phyloP scores from a whole-genome alignment of 2,888 invertebrate genomes.

The Yponomeuta evonymella region DNA sequence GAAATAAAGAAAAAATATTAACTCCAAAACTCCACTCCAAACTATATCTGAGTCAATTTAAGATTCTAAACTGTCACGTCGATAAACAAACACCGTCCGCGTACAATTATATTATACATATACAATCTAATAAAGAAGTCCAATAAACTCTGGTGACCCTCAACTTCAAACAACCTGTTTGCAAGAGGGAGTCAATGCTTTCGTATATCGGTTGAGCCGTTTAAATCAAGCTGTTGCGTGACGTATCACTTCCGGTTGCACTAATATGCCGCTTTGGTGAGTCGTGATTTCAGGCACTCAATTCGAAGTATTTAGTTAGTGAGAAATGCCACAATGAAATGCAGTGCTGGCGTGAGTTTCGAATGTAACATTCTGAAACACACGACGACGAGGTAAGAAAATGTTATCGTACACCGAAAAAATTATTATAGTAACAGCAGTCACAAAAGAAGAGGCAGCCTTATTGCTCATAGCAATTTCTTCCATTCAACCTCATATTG shows the following conservation, averaged over 20 bases:
- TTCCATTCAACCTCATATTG: too few relatives aligned
- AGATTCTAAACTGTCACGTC: background rate
- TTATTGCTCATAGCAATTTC: too few relatives aligned
- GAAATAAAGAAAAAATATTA: background rate
- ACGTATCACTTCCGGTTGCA: background rate
- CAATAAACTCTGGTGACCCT: background rate
- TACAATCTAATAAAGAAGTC: background rate
- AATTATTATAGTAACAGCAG: too few relatives aligned
- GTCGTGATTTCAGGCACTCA: background rate
- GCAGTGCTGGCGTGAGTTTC: too few relatives aligned
- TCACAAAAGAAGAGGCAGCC: too few relatives aligned
- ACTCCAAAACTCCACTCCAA: background rate
- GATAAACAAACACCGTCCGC: background rate
- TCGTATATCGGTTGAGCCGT: background rate
- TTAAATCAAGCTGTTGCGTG: constrained; percentile 3
- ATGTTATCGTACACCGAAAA: too few relatives aligned
- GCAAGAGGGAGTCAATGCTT: background rate
- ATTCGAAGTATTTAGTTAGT: background rate
- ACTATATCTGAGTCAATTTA: background rate
- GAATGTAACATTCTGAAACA: too few relatives aligned
- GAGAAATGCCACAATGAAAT: background rate
- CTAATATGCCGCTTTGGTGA: background rate
- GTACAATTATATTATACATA: background rate
- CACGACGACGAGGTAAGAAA: too few relatives aligned
- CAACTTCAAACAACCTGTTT: background rate